A percentile compares a stretch with the other conserved stretches of the same genome.
These are phyloP conservation scores for Acrobasis suavella DNA, from an alignment of 2,888 invertebrate species.

Conservation along the genomic window DNA sequence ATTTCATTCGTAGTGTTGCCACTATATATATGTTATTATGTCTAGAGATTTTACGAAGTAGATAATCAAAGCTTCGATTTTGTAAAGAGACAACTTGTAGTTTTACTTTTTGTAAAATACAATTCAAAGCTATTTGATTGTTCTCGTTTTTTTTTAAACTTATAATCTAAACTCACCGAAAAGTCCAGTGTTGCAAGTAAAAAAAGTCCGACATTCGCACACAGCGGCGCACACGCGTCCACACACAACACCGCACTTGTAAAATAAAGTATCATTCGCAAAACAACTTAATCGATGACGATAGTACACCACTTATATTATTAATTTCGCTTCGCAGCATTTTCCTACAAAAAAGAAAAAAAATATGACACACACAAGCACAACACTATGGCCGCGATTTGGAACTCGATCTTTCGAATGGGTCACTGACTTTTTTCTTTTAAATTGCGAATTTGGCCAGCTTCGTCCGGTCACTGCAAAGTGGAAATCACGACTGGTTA, in stretches of 20 bases:
- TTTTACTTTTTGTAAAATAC: too few relatives aligned
- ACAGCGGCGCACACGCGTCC: slow-evolving; percentile 71
- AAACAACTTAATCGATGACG: slow-evolving; percentile 79
- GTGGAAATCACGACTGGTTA: slow-evolving; percentile 81
- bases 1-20: too few relatives aligned
- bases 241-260: slow-evolving; percentile 75
- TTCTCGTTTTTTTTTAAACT: neutral
- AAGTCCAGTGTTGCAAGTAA: slow-evolving; percentile 43
- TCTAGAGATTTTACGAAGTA: too few relatives aligned
- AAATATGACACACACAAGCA: slow-evolving; percentile 65
- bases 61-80: too few relatives aligned
- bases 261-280: slow-evolving; percentile 80
- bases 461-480: slow-evolving; percentile 81
- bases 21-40: too few relatives aligned
- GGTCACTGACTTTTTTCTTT: slow-evolving; percentile 49
- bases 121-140: neutral
- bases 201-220: slow-evolving; percentile 55
- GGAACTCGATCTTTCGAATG: slow-evolving; percentile 33
- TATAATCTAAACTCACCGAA: slow-evolving; percentile 49
- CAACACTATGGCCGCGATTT: slow-evolving; percentile 60
- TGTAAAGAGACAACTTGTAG: too few relatives aligned
- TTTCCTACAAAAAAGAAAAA: slow-evolving; percentile 81
- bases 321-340: slow-evolving; percentile 77
- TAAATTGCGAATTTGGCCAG: slow-evolving; percentile 75
- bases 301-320: slow-evolving; percentile 81